Base-by-base conservation (phyloP, 2,113 vertebrate genomes). In the Boleophthalmus pectinirostris region DNA sequence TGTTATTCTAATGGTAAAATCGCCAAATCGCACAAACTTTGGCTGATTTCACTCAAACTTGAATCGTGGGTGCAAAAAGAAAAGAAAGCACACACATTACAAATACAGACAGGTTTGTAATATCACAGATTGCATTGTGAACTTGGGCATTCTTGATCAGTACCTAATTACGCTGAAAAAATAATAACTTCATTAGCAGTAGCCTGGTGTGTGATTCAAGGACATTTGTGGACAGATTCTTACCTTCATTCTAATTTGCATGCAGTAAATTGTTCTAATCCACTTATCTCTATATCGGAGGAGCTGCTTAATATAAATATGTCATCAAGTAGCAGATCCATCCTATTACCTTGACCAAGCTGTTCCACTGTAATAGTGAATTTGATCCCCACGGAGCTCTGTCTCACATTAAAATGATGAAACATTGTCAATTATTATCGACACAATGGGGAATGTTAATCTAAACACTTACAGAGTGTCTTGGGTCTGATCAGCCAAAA, bases 331-430 rank as follows among this genome's bases (percentile, higher is more conserved):
- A 77, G 77, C 77, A 85, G 78, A 83, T 76, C 61, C 66, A 78
- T 90, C 83, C 87, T 79, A 88, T 87, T 79, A 84, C 73, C 68
- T 65, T 82, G 79, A 81, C 79, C 73, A 63, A 82, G 69, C 51
- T 47, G 9, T 43, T 79, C 61, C 75, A 68, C 76, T 74, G 81
- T 81, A 85, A 88, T 85, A 72, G 76, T 75, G 46, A 88, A 56
- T 69, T 53, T 76, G 70, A 84, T 82, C 63, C 51, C 56, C 54
- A 38, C 66, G 77, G 76, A 77, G 72, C 16, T 1, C 2, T 24
- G 66, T 66, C 57, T 79, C 78, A 68, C 79, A 85, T 71, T 72
- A 73, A 79, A 85, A 66, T 51, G 70, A 79, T 71, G 72, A 58
- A 63, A 24, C 70, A 43, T 29, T 85, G 70, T 76, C 75, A 82